A percentile compares a stretch with the other conserved stretches of the same genome.
Evolutionary conservation across 2,797 vertebrate genomes (phyloP).

Genomic region (Xenops minutus): DNA sequence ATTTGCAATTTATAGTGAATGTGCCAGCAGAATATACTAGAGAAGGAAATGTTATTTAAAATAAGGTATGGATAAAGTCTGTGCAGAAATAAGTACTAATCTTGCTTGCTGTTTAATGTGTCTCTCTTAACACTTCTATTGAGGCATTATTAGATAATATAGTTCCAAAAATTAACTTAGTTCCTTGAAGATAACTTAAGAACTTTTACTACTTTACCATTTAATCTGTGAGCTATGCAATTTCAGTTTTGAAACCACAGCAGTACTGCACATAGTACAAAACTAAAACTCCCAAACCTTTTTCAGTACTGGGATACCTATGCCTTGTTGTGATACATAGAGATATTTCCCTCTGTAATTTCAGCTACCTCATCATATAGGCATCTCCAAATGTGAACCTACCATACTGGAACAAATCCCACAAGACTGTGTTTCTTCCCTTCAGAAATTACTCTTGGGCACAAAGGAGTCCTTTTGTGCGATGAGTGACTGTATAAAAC

Average conservation of each 20-base stretch:
- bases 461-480: not conserved
- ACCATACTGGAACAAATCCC: not conserved
- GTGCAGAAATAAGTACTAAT: not conserved
- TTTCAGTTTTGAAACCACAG: not conserved
- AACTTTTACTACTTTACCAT: not conserved
- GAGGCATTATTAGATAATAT: not conserved
- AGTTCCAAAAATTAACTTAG: not conserved
- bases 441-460: not conserved
- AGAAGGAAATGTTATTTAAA: constrained; percentile 8
- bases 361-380: not conserved
- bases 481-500: not conserved
- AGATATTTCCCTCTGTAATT: not conserved
- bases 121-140: not conserved
- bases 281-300: not conserved
- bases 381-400: not conserved
- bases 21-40: not conserved
- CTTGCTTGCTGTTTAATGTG: not conserved
- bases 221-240: not conserved
- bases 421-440: not conserved
- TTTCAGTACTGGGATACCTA: not conserved
- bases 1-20: not conserved
- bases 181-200: not conserved
- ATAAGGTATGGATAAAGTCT: not conserved
- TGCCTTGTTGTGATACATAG: not conserved
- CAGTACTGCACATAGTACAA: not conserved